phyloP scores from a whole-genome alignment of 2,888 invertebrate genomes.

The Anoncus sp. region DNA sequence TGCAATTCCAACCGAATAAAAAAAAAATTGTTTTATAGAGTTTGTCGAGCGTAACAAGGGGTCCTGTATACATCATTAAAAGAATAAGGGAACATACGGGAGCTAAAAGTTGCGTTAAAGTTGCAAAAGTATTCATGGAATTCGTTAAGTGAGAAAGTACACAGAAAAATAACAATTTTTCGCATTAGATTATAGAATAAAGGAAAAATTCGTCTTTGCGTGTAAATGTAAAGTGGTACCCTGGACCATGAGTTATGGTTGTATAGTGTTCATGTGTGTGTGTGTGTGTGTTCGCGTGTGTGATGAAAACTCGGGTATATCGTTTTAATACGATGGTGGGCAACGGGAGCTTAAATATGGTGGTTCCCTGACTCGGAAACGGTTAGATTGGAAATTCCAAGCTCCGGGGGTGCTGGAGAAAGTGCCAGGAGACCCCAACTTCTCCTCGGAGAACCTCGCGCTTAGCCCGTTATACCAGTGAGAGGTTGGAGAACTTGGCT shows the following conservation, averaged over 20 bases:
- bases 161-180: slow-evolving; percentile 24
- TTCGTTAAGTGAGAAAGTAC: slow-evolving; percentile 1
- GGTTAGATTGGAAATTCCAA: slow-evolving; percentile 75
- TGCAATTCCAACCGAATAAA: not conserved
- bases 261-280: not conserved
- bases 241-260: not conserved
- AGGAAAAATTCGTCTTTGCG: not conserved
- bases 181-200: slow-evolving; percentile 9
- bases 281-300: slow-evolving; percentile 2
- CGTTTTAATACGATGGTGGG: slow-evolving; percentile 54
- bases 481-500: not conserved
- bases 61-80: slow-evolving; percentile 7
- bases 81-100: not conserved
- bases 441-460: slow-evolving; percentile 57
- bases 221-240: slow-evolving; percentile 12
- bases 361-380: slow-evolving; percentile 65
- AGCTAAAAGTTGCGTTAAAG: not conserved
- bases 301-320: slow-evolving; percentile 43
- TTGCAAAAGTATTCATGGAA: slow-evolving; percentile 34
- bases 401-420: slow-evolving; percentile 64
- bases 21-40: slow-evolving; percentile 10
- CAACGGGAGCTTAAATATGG: slow-evolving; percentile 69
- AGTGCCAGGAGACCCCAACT: slow-evolving; percentile 73
- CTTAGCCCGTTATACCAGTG: slow-evolving; percentile 4
- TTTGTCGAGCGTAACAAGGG: not conserved